A percentile compares a stretch with the other conserved stretches of the same genome.
Evolutionary conservation across 2,113 vertebrate genomes (phyloP).

Genomic region (Lasiurus cinereus): DNA sequence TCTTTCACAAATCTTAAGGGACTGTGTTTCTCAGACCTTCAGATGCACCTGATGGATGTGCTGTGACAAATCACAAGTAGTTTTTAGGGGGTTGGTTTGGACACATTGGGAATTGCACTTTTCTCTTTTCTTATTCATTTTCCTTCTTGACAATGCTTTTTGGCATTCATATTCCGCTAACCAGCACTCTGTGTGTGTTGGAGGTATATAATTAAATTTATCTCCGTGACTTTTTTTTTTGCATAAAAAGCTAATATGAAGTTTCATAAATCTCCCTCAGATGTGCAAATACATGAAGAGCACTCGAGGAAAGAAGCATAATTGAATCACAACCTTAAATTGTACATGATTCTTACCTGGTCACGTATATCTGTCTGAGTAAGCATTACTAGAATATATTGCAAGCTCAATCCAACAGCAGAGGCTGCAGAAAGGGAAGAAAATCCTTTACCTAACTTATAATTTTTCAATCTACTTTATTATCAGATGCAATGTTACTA

Average conservation of each 20-base stretch:
- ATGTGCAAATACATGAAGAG: background rate
- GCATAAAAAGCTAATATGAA: background rate
- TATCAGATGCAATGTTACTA: background rate
- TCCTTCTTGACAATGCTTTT: background rate
- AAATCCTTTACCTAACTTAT: background rate
- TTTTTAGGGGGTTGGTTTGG: conserved; percentile 32
- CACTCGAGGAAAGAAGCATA: background rate
- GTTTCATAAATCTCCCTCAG: conserved; percentile 23
- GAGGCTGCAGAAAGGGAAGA: background rate
- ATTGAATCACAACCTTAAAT: conserved; percentile 42
- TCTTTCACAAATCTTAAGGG: conserved; percentile 35
- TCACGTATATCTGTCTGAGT: background rate
- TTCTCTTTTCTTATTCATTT: background rate
- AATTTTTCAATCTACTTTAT: background rate
- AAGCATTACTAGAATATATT: conserved; percentile 32
- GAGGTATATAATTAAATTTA: conserved; percentile 55
- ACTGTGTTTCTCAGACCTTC: background rate
- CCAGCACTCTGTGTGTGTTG: background rate
- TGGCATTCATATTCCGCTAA: conserved; percentile 11
- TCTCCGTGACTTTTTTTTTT: conserved; percentile 2
- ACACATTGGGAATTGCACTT: conserved; percentile 22
- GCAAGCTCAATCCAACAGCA: background rate
- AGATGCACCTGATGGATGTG: background rate
- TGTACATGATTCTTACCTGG: background rate
- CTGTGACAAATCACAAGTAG: background rate